phyloP scores from a whole-genome alignment of 2,113 vertebrate genomes.

The Plotosus lineatus region DNA sequence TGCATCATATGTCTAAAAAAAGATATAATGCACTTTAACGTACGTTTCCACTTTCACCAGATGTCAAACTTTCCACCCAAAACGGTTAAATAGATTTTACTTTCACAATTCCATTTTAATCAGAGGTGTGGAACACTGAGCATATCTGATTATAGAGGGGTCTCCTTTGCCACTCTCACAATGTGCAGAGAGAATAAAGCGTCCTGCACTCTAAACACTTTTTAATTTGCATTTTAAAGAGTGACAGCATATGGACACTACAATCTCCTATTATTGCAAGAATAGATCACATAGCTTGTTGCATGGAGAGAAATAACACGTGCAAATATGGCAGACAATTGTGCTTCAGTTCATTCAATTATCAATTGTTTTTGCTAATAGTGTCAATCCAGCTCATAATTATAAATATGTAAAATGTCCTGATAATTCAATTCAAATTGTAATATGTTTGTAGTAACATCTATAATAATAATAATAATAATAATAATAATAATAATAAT shows the following conservation, averaged over 20 bases:
- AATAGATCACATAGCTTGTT: constrained; percentile 39
- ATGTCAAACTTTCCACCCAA: background rate
- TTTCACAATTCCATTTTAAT: background rate
- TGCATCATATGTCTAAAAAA: background rate
- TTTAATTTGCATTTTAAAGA: constrained; percentile 62
- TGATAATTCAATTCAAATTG: background rate
- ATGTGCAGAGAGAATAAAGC: constrained; percentile 45
- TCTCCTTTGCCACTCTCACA: constrained; percentile 31
- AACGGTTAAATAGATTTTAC: background rate
- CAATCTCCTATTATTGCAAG: constrained; percentile 46
- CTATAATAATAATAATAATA: background rate
- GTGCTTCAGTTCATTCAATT: constrained; percentile 31
- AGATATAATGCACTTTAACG: background rate
- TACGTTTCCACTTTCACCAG: constrained; percentile 21
- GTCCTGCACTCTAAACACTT: constrained; percentile 61
- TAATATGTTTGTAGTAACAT: background rate
- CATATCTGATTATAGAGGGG: constrained; percentile 32
- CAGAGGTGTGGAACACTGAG: background rate
- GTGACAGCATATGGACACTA: constrained; percentile 48
- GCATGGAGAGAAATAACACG: constrained; percentile 12
- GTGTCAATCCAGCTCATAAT: background rate
- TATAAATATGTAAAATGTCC: background rate
- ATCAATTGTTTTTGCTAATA: background rate
- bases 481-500: background rate
- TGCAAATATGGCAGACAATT: constrained; percentile 36